Evolutionary conservation across 1,140 invertebrate genomes (phyloP).

Genomic region (Diabrotica undecimpunctata): DNA sequence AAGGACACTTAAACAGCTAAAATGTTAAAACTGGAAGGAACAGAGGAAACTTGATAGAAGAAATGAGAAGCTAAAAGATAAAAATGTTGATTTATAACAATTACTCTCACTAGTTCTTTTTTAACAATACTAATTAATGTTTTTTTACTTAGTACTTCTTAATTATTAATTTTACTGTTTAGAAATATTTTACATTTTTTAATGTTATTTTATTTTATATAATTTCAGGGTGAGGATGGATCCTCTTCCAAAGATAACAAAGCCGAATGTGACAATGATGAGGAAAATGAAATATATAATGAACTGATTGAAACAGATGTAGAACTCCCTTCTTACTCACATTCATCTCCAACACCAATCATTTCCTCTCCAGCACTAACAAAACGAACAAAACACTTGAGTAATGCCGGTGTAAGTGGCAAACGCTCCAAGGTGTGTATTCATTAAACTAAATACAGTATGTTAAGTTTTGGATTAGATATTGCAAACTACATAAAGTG

Average conservation of each 20-base stretch:
- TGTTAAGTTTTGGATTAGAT: no score
- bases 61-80: no score
- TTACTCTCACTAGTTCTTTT: no score
- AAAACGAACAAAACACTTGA: constrained; percentile 23
- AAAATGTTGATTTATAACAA: no score
- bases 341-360: constrained; percentile 21
- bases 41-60: no score
- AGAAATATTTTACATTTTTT: neutral
- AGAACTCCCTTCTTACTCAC: constrained; percentile 25
- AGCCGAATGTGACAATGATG: constrained; percentile 34
- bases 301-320: constrained; percentile 33
- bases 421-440: constrained; percentile 28
- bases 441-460: no score
- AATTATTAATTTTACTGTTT: no score
- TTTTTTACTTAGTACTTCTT: no score
- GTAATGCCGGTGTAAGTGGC: constrained; percentile 20
- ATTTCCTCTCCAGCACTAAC: constrained; percentile 17
- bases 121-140: no score
- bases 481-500: no score
- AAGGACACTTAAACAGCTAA: no score
- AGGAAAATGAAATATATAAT: constrained; percentile 32
- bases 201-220: neutral
- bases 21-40: no score
- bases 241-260: constrained; percentile 39
- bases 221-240: constrained; percentile 35